Conservation (phyloP, 2,113 vertebrate genomes). For the Serinus canaria region DNA sequence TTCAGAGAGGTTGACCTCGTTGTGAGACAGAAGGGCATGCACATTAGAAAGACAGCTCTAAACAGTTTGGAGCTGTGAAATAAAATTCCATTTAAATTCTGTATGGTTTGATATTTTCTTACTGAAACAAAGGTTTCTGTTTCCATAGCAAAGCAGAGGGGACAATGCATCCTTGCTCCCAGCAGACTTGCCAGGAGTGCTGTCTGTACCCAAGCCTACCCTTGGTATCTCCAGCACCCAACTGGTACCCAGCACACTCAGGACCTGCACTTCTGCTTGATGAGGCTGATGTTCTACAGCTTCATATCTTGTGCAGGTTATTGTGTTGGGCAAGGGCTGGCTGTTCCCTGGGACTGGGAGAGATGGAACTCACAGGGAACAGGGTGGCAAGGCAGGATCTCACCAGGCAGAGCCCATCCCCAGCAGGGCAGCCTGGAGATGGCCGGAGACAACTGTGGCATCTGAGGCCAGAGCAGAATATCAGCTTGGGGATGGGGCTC, state of each 20-base stretch:
- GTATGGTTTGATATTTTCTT: not conserved
- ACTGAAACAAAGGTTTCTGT: not conserved
- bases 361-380: not conserved
- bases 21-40: not conserved
- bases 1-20: not conserved
- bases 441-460: rapidly evolving
- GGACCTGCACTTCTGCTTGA: not conserved
- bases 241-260: not conserved
- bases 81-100: not conserved
- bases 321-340: not conserved
- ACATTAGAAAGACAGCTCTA: not conserved
- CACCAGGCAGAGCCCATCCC: not conserved
- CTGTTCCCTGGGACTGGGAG: not conserved
- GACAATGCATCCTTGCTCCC: not conserved
- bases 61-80: not conserved
- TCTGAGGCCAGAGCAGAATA: rapidly evolving
- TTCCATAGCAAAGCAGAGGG: not conserved
- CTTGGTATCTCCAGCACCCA: rapidly evolving
- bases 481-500: not conserved
- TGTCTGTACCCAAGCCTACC: not conserved
- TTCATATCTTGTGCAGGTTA: not conserved
- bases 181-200: not conserved
- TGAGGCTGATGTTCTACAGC: not conserved
- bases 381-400: not conserved
- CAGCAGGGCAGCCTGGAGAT: not conserved